Evolutionary conservation across 2,113 vertebrate species (phyloP).

Genomic region (Hirundichthys speculiger): DNA sequence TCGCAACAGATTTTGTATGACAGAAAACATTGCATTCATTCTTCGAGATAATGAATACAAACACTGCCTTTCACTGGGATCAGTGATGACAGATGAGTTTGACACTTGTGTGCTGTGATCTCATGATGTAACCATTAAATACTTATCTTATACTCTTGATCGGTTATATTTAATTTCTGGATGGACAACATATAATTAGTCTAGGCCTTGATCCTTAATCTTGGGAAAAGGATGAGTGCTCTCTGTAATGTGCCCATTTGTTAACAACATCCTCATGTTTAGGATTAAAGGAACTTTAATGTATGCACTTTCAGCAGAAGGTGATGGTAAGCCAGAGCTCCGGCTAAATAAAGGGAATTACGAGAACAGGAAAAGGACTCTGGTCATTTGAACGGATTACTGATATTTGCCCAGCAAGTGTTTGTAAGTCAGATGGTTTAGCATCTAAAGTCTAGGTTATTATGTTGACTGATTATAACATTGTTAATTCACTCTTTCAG

Average conservation of each 20-base stretch:
- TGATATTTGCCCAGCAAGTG: constrained; percentile 62
- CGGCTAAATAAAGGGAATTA: constrained; percentile 70
- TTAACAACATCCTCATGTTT: constrained; percentile 45
- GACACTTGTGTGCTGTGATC: no score
- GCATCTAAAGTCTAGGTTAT: constrained; percentile 42
- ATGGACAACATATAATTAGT: constrained; percentile 60
- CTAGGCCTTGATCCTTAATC: constrained; percentile 50
- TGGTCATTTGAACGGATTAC: constrained; percentile 71
- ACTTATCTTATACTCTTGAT: constrained; percentile 59
- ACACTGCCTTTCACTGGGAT: no score
- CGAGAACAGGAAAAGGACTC: constrained; percentile 55
- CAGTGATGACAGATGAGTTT: no score
- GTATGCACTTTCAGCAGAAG: constrained; percentile 62
- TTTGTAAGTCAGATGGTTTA: constrained; percentile 66
- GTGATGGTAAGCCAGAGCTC: constrained; percentile 58
- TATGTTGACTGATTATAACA: constrained; percentile 66
- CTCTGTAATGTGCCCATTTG: constrained; percentile 39
- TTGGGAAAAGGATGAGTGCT: constrained; percentile 43
- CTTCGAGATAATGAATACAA: no score
- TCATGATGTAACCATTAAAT: constrained; percentile 60
- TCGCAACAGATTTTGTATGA: neutral
- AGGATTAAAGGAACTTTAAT: constrained; percentile 69
- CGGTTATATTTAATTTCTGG: constrained; percentile 58
- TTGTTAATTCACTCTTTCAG: constrained; percentile 54
- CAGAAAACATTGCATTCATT: no score